These are phyloP conservation scores for Aporophyla lueneburgensis DNA, from an alignment of 2,888 invertebrate genomes.

Conservation along the genomic window DNA sequence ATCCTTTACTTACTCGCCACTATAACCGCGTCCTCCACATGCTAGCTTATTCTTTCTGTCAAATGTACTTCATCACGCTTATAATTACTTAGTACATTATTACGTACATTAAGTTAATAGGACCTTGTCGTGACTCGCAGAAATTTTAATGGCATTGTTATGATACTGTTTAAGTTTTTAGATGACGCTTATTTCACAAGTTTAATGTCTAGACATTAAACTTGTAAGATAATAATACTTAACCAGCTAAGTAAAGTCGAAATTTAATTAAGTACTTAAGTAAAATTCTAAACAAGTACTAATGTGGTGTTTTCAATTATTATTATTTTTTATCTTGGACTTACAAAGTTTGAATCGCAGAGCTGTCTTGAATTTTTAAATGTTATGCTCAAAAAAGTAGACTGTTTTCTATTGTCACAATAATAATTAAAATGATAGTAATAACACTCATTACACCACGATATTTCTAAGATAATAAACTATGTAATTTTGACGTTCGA, in stretches of 20 bases:
- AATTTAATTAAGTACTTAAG: too few relatives aligned
- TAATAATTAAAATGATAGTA: too few relatives aligned
- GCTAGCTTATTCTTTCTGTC: slow-evolving; percentile 47
- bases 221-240: too few relatives aligned
- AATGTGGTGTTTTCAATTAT: too few relatives aligned
- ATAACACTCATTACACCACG: too few relatives aligned
- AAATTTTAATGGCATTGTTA: slow-evolving; percentile 31
- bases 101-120: slow-evolving; percentile 26
- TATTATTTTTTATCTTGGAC: too few relatives aligned
- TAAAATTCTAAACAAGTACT: too few relatives aligned
- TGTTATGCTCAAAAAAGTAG: background rate
- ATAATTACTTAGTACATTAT: slow-evolving; percentile 52
- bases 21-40: background rate
- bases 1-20: background rate
- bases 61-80: slow-evolving; percentile 42
- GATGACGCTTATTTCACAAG: background rate
- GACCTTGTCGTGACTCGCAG: slow-evolving; percentile 17
- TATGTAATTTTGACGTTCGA: background rate
- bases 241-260: too few relatives aligned
- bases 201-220: background rate
- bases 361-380: too few relatives aligned
- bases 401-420: too few relatives aligned
- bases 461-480: background rate
- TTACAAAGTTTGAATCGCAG: too few relatives aligned
- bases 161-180: slow-evolving; percentile 9